Conservation (phyloP, 2,113 vertebrate genomes). For the Synodontis membranacea region DNA sequence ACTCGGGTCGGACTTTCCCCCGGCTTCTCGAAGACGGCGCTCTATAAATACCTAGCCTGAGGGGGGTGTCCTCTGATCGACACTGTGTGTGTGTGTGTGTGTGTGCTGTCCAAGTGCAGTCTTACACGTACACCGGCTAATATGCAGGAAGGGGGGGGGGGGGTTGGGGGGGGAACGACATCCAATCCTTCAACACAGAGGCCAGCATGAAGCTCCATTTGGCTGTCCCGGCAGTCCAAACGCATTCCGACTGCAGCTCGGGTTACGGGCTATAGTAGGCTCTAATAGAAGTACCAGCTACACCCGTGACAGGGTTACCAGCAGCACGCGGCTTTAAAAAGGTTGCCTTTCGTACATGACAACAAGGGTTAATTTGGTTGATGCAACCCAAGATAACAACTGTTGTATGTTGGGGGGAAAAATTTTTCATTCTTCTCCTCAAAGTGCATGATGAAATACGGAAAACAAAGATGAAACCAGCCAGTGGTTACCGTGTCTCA, state of each 20-base stretch:
- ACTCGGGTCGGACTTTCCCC: conserved; percentile 5
- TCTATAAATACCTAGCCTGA: conserved; percentile 44
- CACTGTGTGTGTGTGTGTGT: conserved; percentile 21
- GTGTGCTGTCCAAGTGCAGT: conserved; percentile 34
- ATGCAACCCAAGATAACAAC: not conserved
- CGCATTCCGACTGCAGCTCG: conserved; percentile 46
- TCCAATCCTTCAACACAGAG: conserved; percentile 41
- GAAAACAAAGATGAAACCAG: not conserved
- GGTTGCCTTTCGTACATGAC: not conserved
- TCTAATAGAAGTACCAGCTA: conserved; percentile 27
- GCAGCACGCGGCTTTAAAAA: conserved; percentile 10
- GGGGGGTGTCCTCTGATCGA: conserved; percentile 38
- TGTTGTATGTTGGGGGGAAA: not conserved
- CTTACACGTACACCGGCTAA: conserved; percentile 43
- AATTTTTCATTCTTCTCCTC: not conserved
- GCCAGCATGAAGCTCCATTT: conserved; percentile 49
- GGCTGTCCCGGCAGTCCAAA: conserved; percentile 34
- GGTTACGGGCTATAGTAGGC: conserved; percentile 43
- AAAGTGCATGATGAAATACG: not conserved
- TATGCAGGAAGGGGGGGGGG: conserved; percentile 17
- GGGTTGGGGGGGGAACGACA: conserved; percentile 29
- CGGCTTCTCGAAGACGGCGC: not conserved
- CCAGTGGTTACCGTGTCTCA: not conserved
- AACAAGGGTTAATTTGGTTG: not conserved
- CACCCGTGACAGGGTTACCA: conserved; percentile 23